Evolutionary conservation across 1,140 invertebrate genomes (phyloP).

Genomic region (Chionoecetes opilio): DNA sequence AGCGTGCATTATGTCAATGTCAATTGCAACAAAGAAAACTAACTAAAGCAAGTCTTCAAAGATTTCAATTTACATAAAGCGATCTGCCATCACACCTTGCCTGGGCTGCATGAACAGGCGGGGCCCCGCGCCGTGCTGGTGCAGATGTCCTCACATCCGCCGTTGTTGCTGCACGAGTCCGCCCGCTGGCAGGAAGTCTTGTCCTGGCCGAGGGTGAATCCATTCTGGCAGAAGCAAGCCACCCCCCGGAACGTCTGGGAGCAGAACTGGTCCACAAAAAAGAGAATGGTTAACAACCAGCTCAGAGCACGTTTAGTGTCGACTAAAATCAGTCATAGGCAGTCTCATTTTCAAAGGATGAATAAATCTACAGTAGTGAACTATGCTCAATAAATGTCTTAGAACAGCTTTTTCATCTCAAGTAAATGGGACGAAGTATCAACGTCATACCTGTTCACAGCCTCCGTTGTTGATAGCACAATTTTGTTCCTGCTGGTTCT

Average conservation of each 20-base stretch:
- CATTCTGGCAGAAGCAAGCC: conserved; percentile 89
- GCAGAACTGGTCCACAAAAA: conserved; percentile 85
- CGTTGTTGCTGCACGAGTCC: conserved; percentile 81
- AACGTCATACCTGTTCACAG: conserved; percentile 69
- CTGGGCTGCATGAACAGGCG: conserved; percentile 86
- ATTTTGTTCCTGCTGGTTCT: conserved; percentile 89
- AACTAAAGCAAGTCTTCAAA: neutral
- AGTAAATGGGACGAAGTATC: neutral
- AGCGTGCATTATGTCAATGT: no score
- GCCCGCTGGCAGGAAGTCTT: conserved; percentile 88
- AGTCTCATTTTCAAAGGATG: no score
- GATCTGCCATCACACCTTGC: conserved; percentile 49
- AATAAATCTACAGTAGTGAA: no score
- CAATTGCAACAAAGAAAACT: neutral
- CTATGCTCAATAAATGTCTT: no score
- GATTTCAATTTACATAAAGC: neutral
- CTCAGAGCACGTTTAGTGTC: neutral
- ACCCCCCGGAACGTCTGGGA: conserved; percentile 91
- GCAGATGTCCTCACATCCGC: conserved; percentile 83
- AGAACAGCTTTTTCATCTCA: neutral
- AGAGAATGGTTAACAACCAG: neutral
- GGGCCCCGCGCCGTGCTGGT: conserved; percentile 84
- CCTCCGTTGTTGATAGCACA: conserved; percentile 84
- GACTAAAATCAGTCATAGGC: no score
- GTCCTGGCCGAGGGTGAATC: conserved; percentile 92